These are phyloP conservation scores for Alauda arvensis DNA, from an alignment of 2,797 vertebrate genomes.

Conservation along the genomic window DNA sequence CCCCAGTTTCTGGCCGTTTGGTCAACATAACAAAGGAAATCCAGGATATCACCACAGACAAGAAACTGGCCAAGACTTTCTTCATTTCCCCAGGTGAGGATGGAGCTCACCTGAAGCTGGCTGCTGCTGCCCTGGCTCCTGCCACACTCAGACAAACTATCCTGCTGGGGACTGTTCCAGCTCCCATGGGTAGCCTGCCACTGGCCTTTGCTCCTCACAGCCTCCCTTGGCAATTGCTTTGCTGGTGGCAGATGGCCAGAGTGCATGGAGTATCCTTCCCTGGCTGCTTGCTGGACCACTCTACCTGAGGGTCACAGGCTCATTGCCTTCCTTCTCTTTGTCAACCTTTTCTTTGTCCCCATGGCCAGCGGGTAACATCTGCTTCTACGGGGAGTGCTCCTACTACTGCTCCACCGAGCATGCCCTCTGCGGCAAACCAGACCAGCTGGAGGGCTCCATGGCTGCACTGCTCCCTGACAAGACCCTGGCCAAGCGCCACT, in stretches of 20 bases:
- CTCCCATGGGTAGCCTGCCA: background rate
- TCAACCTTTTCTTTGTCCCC: slow-evolving; percentile 25
- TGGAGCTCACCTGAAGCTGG: background rate
- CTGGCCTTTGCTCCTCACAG: background rate
- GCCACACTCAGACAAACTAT: fast-evolving
- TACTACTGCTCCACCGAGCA: slow-evolving; percentile 90
- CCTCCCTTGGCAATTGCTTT: background rate
- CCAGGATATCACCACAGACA: slow-evolving; percentile 79
- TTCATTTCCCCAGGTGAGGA: slow-evolving; percentile 81
- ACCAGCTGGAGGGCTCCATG: slow-evolving; percentile 85
- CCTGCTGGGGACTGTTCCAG: background rate
- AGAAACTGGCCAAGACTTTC: slow-evolving; percentile 80
- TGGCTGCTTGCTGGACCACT: fast-evolving
- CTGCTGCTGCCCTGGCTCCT: background rate
- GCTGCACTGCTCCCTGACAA: slow-evolving; percentile 85
- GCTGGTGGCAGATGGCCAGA: background rate
- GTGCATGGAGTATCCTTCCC: background rate
- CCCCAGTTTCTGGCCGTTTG: slow-evolving; percentile 78
- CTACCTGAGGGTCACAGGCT: background rate
- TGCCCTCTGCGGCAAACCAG: slow-evolving; percentile 83
- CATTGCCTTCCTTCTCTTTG: background rate
- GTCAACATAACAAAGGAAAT: slow-evolving; percentile 81
- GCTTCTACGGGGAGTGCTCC: slow-evolving; percentile 89
- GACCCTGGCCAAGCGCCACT: slow-evolving; percentile 79
- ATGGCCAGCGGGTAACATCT: slow-evolving; percentile 81